phyloP scores from a whole-genome alignment of 2,888 invertebrate genomes.

The Rugalucina vietnamica region DNA sequence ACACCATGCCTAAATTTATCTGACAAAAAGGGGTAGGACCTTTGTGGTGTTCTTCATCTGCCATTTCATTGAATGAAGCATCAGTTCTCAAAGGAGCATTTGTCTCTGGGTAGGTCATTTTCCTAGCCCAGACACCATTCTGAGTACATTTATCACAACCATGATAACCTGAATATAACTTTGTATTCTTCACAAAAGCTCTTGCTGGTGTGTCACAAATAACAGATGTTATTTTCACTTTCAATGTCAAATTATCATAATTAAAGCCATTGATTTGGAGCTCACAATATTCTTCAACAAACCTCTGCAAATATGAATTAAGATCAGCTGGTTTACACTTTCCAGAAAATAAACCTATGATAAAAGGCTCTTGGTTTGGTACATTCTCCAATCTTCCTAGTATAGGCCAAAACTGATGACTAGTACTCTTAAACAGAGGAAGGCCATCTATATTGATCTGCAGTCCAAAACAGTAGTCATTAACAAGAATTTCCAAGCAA shows the following conservation, averaged over 20 bases:
- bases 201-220: conserved; percentile 40
- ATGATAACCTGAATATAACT: conserved; percentile 32
- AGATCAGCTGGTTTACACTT: not conserved
- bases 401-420: conserved; percentile 41
- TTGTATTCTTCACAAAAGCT: conserved; percentile 36
- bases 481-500: no score
- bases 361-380: conserved; percentile 20
- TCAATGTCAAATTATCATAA: conserved; percentile 5
- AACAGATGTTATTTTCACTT: not conserved
- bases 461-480: no score
- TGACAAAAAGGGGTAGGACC: conserved; percentile 35
- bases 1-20: conserved; percentile 14
- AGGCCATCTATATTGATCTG: conserved; percentile 51
- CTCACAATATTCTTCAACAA: not conserved
- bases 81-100: conserved; percentile 56
- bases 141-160: conserved; percentile 45
- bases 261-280: no score
- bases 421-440: conserved; percentile 39
- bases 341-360: conserved; percentile 38
- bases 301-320: not conserved
- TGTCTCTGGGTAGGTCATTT: conserved; percentile 58
- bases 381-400: conserved; percentile 24
- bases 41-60: conserved; percentile 64
- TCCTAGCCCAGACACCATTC: conserved; percentile 18
- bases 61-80: conserved; percentile 45